Conservation (phyloP, 2,797 vertebrate species). For the Halcyon chelicuti region DNA sequence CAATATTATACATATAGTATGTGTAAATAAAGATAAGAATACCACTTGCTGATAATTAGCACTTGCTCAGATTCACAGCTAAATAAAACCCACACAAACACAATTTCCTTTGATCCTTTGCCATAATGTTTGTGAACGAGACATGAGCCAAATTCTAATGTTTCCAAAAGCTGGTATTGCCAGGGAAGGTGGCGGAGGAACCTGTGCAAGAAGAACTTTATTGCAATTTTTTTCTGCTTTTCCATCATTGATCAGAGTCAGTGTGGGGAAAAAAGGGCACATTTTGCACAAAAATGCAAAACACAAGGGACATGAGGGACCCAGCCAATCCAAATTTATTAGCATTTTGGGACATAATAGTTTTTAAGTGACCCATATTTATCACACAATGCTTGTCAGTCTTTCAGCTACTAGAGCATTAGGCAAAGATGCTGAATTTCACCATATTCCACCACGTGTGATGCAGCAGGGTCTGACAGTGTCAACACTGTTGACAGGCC, state of each 20-base stretch:
- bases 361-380: background rate
- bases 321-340: background rate
- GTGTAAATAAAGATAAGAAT: no score
- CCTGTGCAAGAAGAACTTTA: background rate
- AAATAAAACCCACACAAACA: background rate
- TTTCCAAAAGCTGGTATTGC: background rate
- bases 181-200: background rate
- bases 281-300: background rate
- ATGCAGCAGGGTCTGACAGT: background rate
- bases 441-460: accelerated
- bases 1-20: background rate
- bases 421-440: background rate
- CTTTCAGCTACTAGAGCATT: background rate
- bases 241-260: background rate
- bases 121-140: no score
- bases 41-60: background rate
- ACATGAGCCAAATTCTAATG: accelerated
- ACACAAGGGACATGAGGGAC: background rate
- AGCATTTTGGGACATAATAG: no score
- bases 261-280: background rate
- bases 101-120: background rate
- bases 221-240: background rate
- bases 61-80: background rate
- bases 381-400: accelerated
- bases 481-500: no score